Evolutionary conservation across 2,113 vertebrate species (phyloP).

Genomic region (Scytalopus superciliaris): DNA sequence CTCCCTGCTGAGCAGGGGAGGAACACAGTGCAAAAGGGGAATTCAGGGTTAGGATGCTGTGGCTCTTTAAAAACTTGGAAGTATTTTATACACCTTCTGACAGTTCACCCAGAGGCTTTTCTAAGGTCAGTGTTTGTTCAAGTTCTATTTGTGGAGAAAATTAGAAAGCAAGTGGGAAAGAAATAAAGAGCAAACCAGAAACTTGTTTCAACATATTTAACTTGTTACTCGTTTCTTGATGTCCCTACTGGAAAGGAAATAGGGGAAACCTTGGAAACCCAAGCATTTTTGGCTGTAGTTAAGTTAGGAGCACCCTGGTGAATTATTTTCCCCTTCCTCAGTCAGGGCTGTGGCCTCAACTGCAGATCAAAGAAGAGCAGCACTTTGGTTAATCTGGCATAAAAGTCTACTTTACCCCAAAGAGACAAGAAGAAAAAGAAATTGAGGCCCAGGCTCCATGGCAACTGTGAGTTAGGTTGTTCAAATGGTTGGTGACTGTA

Average conservation of each 20-base stretch:
- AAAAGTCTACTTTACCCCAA: conserved; percentile 52
- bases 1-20: not conserved
- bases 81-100: not conserved
- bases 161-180: not conserved
- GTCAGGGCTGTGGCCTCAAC: conserved; percentile 47
- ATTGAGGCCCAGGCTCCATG: conserved; percentile 20
- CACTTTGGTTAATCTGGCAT: conserved; percentile 67
- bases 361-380: conserved; percentile 79
- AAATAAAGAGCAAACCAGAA: not conserved
- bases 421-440: conserved; percentile 56
- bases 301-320: conserved; percentile 9
- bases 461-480: not conserved
- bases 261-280: not conserved
- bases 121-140: not conserved
- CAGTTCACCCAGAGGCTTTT: not conserved
- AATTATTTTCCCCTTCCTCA: conserved; percentile 24
- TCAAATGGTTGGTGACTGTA: not conserved
- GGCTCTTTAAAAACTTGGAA: not conserved
- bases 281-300: not conserved
- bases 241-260: conserved; percentile 7
- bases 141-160: not conserved
- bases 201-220: conserved; percentile 6
- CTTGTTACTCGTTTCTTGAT: conserved; percentile 8
- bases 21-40: not conserved
- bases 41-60: not conserved